Conservation (phyloP, 2,113 vertebrate species). For the Raja brachyura region DNA sequence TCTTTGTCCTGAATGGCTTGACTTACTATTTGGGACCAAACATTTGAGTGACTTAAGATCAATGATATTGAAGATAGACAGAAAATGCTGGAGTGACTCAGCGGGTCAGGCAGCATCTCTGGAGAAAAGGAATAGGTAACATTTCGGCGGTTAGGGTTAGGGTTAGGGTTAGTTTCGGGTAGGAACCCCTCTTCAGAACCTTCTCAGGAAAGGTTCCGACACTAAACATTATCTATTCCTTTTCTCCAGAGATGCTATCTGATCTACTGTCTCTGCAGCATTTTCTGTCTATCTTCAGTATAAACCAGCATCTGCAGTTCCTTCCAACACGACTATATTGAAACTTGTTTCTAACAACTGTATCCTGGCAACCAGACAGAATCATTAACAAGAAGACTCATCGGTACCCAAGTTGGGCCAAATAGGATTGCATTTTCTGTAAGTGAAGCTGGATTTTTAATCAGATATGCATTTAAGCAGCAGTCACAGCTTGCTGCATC, state of each 20-base stretch:
- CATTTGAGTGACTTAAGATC: not conserved
- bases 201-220: too few species aligned
- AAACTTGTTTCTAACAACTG: not conserved
- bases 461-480: not conserved
- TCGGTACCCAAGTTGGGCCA: not conserved
- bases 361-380: not conserved
- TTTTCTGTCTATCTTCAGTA: too few species aligned
- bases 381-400: not conserved
- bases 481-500: not conserved
- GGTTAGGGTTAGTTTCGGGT: too few species aligned
- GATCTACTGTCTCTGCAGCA: too few species aligned
- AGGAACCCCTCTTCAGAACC: too few species aligned
- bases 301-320: too few species aligned
- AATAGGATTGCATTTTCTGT: not conserved
- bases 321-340: not conserved
- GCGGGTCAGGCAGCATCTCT: too few species aligned
- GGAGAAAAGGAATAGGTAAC: too few species aligned
- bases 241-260: too few species aligned
- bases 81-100: too few species aligned
- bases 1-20: not conserved
- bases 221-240: too few species aligned
- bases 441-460: conserved; percentile 18
- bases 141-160: too few species aligned
- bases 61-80: not conserved
- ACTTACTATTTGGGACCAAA: not conserved